Evolutionary conservation across 2,888 invertebrate genomes (phyloP), one percentile per base, ranked within the genome.

Genomic region (Lepidocyrtoides sp.): DNA sequence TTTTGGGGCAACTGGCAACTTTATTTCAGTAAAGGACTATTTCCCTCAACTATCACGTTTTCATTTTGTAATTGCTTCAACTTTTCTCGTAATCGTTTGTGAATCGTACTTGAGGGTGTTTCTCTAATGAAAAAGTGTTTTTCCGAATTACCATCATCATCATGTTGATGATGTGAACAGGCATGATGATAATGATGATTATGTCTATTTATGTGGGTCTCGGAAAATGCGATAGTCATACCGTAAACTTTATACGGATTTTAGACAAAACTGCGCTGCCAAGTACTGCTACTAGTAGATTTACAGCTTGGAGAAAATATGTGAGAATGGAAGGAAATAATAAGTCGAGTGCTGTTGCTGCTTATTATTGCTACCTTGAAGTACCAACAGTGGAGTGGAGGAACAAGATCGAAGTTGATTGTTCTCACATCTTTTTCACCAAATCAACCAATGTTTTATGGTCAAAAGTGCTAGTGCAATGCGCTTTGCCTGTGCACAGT

Each of bases 11-110:
- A 69, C n/a, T 2, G 60, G 32, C 36, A 36, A 69, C n/a, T 69
- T 60, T 20, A 60, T n/a, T n/a, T n/a, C n/a, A n/a, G 29, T 63
- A 63, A 26, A 75, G 75, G 12, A 75, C 75, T 75, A 32, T 14
- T 17, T 32, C 17, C 20, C 54, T 79, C 51, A n/a, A 54, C 79
- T 48, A 82, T 82, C 82, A 82, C 82, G 82, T 60, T 60, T 60
- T 48, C 85, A 72, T 85, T 86, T 86, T 86, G 75, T 86, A 75
- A 77, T 75, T 88, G 79, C 66, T 79, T 63, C 81, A 88, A 88
- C 88, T 88, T 88, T 88, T 82, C 82, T 82, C 88, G 88, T 88
- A 88, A 88, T 88, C 88, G 81, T 41, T 82, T 60, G 54, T 69
- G 88, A n/a, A 88, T 88, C 88, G 51, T 88, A 81, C 81, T 88